Percentiles rank a stretch among this genome's conserved stretches.
phyloP scores from a whole-genome alignment of 92 coral and sea anemone genomes.

The Epizoanthus ramosus region DNA sequence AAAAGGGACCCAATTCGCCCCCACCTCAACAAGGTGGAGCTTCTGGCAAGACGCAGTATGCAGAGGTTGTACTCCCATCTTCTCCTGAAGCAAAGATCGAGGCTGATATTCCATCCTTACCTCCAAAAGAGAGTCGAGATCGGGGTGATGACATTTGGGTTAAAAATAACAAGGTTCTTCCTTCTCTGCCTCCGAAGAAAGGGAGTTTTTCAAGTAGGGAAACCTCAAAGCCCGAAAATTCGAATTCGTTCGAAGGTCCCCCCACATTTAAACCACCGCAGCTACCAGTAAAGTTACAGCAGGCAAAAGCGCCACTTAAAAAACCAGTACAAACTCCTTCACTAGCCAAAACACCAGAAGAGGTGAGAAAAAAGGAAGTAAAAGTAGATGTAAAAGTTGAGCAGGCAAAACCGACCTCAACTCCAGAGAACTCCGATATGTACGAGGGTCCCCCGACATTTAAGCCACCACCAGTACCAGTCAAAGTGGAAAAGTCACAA shows the following conservation, averaged over 20 bases:
- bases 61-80: constrained; percentile 77
- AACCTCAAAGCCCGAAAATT: not conserved
- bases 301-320: not conserved
- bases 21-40: constrained; percentile 47
- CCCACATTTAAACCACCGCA: constrained; percentile 23
- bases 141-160: constrained; percentile 74
- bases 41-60: constrained; percentile 75
- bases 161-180: constrained; percentile 51
- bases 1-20: constrained; percentile 47
- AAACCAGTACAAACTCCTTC: not conserved
- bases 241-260: constrained; percentile 11
- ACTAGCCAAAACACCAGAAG: constrained; percentile 4
- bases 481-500: constrained; percentile 15
- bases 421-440: constrained; percentile 21
- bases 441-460: constrained; percentile 38
- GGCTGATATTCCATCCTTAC: constrained; percentile 60
- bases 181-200: constrained; percentile 67
- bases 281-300: constrained; percentile 3
- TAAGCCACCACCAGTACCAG: constrained; percentile 52
- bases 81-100: constrained; percentile 33
- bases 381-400: not conserved
- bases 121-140: constrained; percentile 54
- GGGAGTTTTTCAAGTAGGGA: constrained; percentile 16
- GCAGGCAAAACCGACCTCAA: not conserved
- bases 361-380: constrained; percentile 17